phyloP scores from a whole-genome alignment of 2,113 vertebrate species.

The Dipodomys ordii region DNA sequence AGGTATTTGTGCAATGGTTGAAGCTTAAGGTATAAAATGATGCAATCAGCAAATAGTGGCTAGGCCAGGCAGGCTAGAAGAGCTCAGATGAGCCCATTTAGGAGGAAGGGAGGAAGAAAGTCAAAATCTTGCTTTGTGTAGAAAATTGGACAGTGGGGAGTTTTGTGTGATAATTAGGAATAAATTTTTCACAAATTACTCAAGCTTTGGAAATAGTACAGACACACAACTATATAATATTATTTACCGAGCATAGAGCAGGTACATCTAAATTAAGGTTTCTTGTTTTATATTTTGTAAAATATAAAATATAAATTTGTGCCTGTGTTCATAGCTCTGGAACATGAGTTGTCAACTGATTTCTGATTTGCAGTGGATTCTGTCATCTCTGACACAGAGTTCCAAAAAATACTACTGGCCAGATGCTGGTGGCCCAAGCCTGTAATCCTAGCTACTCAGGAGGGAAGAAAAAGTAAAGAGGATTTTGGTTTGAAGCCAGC shows the following conservation, averaged over 20 bases:
- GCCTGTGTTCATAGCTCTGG: background rate
- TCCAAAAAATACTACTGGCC: background rate
- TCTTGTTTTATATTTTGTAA: background rate
- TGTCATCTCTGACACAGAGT: background rate
- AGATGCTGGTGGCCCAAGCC: too few species aligned
- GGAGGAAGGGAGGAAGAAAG: background rate
- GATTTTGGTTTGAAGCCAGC: too few species aligned
- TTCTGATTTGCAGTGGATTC: background rate
- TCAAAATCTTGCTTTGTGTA: background rate
- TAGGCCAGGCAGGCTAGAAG: background rate
- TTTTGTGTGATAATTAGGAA: background rate
- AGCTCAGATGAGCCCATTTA: background rate
- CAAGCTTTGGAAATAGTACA: background rate
- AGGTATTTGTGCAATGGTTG: background rate
- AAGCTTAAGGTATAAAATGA: background rate
- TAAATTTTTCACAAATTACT: background rate
- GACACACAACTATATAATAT: background rate
- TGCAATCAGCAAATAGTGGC: background rate
- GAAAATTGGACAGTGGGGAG: background rate
- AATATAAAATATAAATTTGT: background rate
- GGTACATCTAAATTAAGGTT: background rate
- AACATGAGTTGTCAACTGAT: background rate
- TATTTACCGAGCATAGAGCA: background rate
- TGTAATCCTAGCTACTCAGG: too few species aligned
- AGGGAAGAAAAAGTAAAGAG: too few species aligned